phyloP scores from a whole-genome alignment of 2,797 vertebrate genomes.

The Eremophila alpestris region DNA sequence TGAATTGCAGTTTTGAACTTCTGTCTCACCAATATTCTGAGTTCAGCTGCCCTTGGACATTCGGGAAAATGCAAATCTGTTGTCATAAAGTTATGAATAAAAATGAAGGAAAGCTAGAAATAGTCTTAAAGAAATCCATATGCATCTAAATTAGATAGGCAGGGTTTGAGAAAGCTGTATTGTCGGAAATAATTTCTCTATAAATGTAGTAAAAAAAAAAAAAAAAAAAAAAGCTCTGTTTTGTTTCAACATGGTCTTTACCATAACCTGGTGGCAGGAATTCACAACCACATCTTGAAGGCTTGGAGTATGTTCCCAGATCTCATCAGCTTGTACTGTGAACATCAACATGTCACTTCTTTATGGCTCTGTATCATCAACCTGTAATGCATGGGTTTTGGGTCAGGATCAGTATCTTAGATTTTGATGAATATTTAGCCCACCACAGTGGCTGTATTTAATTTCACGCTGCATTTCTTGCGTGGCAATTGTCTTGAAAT shows the following conservation, averaged over 20 bases:
- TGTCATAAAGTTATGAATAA: background rate
- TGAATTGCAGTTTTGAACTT: background rate
- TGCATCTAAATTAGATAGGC: background rate
- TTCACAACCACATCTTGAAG: background rate
- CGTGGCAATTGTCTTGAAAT: background rate
- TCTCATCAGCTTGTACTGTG: background rate
- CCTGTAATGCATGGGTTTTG: accelerated
- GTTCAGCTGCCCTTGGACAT: background rate
- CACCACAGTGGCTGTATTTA: background rate
- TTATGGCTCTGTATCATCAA: background rate
- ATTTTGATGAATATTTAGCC: background rate
- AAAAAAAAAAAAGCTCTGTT: background rate
- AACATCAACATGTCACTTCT: background rate
- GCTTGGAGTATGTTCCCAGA: background rate
- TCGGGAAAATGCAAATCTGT: background rate
- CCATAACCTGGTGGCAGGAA: background rate
- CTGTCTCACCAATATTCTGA: background rate
- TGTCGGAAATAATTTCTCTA: background rate
- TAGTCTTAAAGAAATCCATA: background rate
- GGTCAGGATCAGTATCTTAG: background rate
- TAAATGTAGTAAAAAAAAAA: background rate
- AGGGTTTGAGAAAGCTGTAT: background rate
- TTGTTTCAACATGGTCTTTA: background rate
- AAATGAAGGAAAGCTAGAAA: background rate
- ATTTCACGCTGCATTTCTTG: background rate